Base-by-base conservation (phyloP, 2,113 vertebrate species). In the Siphamia tubifer region DNA sequence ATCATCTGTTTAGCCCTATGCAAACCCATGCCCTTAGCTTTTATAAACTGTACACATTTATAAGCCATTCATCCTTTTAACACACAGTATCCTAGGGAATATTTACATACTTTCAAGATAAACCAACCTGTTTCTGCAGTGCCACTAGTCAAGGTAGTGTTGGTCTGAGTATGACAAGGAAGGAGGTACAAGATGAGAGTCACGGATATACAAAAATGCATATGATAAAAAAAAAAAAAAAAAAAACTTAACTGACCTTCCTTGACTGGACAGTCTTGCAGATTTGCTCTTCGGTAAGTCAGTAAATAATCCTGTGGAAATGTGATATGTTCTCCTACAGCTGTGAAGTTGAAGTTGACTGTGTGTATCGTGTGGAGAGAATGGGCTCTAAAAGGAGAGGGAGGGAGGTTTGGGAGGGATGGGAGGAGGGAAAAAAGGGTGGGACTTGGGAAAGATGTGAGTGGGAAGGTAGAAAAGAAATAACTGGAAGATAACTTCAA, bases 311-410 rank as follows among this genome's bases (percentile, higher is more conserved):
- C 47, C 45, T 21, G 19, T 20, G 21, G 42, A 68, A 75, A 85
- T 20, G 20, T 56, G 64, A 62, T 64, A 27, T 38, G 31, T 10
- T 54, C 34, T 25, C 15, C 60, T 21, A 8, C 36, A 42, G 38
- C 19, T 57, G 71, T 34, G 28, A 76, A 79, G 38, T 60, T 75
- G 57, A 48, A 65, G 49, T 42, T 31, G 53, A 70, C 53, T 79
- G 72, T 48, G 34, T 39, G 47, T 30, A n/a, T 21, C 2, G 64
- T 5, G 47, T 45, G 19, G 30, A 70, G 35, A 81, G 42, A 23
- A 57, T 60, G 27, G 62, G 11, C 32, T 53, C 17, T 40, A 12
- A 51, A 55, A 51, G 19, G 20, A 19, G 58, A 64, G 79, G 61
- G 69, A 57, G 44, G 19, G 38, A 60, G 53, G n/a, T n/a, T n/a